Evolutionary conservation across 2,113 vertebrate genomes (phyloP), one percentile per base, ranked within the genome.

Genomic region (Catagonus wagneri): DNA sequence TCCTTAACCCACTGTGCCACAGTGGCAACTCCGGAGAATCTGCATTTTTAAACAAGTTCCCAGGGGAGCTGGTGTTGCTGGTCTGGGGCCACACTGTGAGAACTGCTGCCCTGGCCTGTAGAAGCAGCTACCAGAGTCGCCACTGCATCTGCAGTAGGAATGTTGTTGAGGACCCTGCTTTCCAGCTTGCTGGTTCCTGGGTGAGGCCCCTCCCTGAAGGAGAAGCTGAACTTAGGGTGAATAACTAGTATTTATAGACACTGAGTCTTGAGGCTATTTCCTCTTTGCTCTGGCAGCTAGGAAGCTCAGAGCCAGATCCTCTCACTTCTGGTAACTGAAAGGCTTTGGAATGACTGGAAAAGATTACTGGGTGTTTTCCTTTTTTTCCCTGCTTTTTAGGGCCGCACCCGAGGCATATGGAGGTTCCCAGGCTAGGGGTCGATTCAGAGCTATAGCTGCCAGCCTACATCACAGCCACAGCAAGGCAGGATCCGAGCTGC

Each of bases 231-330:
- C 9, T 7, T 23, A 2, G 0, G 56, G 52, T 34, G 19, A 83
- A 83, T 23, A 36, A 11, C 27, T 6, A 61, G 12, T 2, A 7
- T 6, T 1, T 11, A 32, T 0, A 39, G 19, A 86, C 34, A 39
- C 23, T 17, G 29, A 78, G 12, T 88, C 32, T 65, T 39, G 56
- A 91, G 74, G 69, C 34, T 25, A 44, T 61, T 80, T 69, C 66
- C 65, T 89, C n/a, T 89, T 61, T 92, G 58, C 72, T 25, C 44
- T 90, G 92, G 63, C 74, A 76, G 72, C 79, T 69, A 29, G 84
- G 66, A 85, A 92, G 84, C 66, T 89, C 66, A 75, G 52, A 75
- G 50, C 39, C 60, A 80, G 27, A 63, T 68, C 14, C 23, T 11
- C 16, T 25, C 65, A 74, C 7, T 80, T 85, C 36, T 3, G 3